These are phyloP conservation scores for Fulmarus glacialis DNA, from an alignment of 2,113 vertebrate genomes.

Conservation along the genomic window DNA sequence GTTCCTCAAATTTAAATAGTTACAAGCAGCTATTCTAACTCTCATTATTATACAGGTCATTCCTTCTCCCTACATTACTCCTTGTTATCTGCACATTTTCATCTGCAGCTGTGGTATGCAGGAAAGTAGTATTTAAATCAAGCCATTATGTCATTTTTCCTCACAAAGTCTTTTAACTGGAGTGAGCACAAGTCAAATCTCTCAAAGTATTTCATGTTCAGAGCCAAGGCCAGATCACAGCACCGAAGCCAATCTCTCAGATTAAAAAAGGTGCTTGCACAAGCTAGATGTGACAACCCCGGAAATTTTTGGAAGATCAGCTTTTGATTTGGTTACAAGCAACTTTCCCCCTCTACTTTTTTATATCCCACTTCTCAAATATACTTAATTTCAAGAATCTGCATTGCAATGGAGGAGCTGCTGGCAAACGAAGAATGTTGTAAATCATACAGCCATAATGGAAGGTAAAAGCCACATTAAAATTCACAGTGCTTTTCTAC, in stretches of 20 bases:
- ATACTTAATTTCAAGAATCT: neutral
- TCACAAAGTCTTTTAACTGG: neutral
- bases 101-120: neutral
- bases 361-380: neutral
- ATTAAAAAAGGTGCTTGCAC: neutral
- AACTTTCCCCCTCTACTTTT: neutral
- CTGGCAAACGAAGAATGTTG: neutral
- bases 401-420: neutral
- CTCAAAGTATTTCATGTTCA: neutral
- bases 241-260: neutral
- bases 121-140: neutral
- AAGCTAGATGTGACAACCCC: neutral
- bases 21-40: neutral
- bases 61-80: neutral
- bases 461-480: slow-evolving; percentile 7
- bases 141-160: neutral
- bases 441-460: neutral
- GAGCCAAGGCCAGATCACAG: neutral
- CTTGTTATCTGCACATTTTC: neutral
- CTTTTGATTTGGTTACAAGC: neutral
- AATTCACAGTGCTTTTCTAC: neutral
- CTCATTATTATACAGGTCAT: neutral
- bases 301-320: neutral
- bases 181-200: neutral
- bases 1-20: neutral